phyloP scores from a whole-genome alignment of 2,888 invertebrate species.

The Steromphala cineraria region DNA sequence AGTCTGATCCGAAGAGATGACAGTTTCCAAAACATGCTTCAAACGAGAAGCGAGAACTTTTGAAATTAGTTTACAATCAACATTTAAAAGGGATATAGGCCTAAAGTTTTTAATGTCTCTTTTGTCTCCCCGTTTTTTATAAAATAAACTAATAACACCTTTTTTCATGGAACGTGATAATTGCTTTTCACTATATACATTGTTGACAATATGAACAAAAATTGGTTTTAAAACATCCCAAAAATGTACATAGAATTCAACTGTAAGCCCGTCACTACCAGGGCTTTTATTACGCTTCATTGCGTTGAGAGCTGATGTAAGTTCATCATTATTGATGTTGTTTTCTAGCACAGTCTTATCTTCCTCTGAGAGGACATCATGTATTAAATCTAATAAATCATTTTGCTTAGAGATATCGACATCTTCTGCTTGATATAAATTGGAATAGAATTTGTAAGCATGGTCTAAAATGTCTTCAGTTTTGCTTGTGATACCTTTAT shows the following conservation, averaged over 20 bases:
- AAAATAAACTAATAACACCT: background rate
- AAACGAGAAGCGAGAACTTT: background rate
- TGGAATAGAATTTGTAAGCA: background rate
- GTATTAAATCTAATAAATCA: background rate
- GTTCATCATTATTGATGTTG: background rate
- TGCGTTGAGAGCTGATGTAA: background rate
- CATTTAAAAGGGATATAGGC: background rate
- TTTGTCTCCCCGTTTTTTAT: background rate
- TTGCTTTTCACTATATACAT: background rate
- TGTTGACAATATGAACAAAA: background rate
- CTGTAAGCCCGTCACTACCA: conserved; percentile 2
- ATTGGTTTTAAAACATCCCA: background rate
- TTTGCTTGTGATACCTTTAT: background rate
- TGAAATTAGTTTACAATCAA: background rate
- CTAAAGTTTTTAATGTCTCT: background rate
- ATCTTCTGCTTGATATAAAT: background rate
- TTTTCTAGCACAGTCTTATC: background rate
- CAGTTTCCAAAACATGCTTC: background rate
- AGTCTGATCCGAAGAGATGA: background rate
- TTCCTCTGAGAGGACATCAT: background rate
- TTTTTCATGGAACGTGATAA: background rate
- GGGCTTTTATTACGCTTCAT: background rate
- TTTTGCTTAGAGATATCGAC: background rate
- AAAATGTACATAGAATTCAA: background rate
- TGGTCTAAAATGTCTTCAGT: background rate